A percentile compares a stretch with the other conserved stretches of the same genome.
These are phyloP conservation scores for Formica selysi DNA, from an alignment of 1,140 invertebrate species.

Conservation along the genomic window DNA sequence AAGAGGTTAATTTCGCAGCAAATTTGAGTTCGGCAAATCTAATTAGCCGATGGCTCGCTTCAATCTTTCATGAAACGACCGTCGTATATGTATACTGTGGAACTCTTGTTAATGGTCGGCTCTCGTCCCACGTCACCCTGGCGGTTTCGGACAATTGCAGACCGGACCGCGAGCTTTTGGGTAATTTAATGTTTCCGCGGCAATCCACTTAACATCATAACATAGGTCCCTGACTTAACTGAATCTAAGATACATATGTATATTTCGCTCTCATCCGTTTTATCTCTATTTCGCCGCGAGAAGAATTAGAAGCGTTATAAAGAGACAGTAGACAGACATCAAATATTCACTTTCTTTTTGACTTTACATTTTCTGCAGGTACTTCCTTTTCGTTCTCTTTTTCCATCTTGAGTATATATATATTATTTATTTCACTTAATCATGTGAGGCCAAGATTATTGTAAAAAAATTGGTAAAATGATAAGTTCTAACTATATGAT, in stretches of 20 bases:
- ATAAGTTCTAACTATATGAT: background rate
- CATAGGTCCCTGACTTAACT: constrained; percentile 27
- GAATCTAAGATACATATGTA: constrained; percentile 29
- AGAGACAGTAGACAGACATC: background rate
- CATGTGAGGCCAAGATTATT: background rate
- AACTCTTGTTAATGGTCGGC: constrained; percentile 71
- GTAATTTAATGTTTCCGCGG: constrained; percentile 73
- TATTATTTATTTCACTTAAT: background rate
- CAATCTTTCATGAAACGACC: constrained; percentile 8
- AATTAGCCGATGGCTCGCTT: constrained; percentile 55
- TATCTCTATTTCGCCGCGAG: background rate
- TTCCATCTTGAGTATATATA: background rate
- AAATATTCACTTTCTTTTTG: background rate
- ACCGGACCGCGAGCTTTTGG: constrained; percentile 48
- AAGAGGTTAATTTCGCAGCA: constrained; percentile 65
- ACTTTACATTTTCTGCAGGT: background rate
- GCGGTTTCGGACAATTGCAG: constrained; percentile 72
- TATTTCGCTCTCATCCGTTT: too few species aligned
- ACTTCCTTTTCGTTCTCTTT: background rate
- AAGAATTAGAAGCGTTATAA: background rate
- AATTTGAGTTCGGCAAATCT: constrained; percentile 64
- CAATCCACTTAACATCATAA: constrained; percentile 69
- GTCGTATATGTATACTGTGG: constrained; percentile 49
- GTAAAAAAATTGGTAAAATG: background rate
- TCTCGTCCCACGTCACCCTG: constrained; percentile 62